These are phyloP conservation scores for Thripadectes ignobilis DNA, from an alignment of 2,797 vertebrate genomes.

Conservation along the genomic window DNA sequence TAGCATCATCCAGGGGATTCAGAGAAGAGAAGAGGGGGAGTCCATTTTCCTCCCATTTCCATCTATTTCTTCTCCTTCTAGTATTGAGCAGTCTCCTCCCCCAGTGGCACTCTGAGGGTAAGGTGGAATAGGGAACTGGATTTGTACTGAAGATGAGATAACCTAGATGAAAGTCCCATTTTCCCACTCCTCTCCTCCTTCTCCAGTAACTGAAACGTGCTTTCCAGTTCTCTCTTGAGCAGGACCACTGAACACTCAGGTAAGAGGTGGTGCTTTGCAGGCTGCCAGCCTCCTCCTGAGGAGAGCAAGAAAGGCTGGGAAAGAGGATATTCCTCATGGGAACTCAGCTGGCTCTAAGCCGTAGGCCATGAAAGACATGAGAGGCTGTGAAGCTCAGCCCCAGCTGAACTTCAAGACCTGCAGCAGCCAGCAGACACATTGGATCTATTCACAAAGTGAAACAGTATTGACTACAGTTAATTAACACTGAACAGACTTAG, in stretches of 20 bases:
- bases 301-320: not conserved
- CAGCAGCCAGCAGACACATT: not conserved
- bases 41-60: not conserved
- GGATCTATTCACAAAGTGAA: not conserved
- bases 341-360: not conserved
- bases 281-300: not conserved
- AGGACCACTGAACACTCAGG: not conserved
- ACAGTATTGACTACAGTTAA: not conserved
- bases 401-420: not conserved
- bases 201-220: not conserved
- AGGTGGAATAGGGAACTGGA: not conserved
- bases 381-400: not conserved
- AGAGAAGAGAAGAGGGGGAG: not conserved
- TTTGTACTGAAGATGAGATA: not conserved
- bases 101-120: not conserved
- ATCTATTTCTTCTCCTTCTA: not conserved
- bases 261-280: not conserved
- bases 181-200: not conserved
- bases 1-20: not conserved
- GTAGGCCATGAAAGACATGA: not conserved
- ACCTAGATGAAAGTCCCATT: not conserved
- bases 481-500: not conserved
- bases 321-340: not conserved
- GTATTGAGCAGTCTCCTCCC: not conserved
- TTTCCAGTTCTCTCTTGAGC: not conserved